These are phyloP conservation scores for Platyscapa corneri DNA, from an alignment of 1,140 invertebrate species.

Conservation along the genomic window DNA sequence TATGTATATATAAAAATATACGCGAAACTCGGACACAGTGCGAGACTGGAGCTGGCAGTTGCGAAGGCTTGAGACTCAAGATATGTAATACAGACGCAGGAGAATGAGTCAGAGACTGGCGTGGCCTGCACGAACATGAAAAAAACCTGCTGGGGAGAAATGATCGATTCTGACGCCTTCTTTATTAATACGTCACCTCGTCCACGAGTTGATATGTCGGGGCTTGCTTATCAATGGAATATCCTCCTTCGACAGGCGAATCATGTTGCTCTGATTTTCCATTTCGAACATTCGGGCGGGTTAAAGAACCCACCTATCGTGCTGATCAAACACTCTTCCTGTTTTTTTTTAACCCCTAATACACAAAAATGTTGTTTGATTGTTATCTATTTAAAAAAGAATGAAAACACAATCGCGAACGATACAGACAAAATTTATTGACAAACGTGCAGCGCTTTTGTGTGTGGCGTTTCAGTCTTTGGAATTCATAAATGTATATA, in stretches of 20 bases:
- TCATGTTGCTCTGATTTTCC: constrained; percentile 74
- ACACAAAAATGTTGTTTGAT: neutral
- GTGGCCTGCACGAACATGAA: constrained; percentile 27
- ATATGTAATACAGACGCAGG: constrained; percentile 35
- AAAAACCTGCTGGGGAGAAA: constrained; percentile 31
- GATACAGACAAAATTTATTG: constrained; percentile 7
- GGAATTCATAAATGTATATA: neutral
- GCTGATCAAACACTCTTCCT: neutral
- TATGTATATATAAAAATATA: constrained; percentile 38
- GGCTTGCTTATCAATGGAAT: constrained; percentile 79
- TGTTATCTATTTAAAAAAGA: neutral
- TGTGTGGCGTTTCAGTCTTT: neutral
- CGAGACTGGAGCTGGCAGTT: constrained; percentile 22
- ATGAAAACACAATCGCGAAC: neutral
- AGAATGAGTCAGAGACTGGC: constrained; percentile 36
- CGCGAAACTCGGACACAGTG: constrained; percentile 5
- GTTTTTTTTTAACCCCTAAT: neutral
- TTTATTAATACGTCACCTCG: constrained; percentile 72
- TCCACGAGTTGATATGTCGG: constrained; percentile 74
- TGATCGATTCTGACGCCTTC: constrained; percentile 33
- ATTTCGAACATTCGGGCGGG: constrained; percentile 64
- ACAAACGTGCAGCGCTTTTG: constrained; percentile 6
- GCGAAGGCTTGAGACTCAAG: constrained; percentile 22
- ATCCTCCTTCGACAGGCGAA: constrained; percentile 78
- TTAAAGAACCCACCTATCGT: neutral